Conservation (phyloP, 2,888 invertebrate species). For the Euplexia lucipara region DNA sequence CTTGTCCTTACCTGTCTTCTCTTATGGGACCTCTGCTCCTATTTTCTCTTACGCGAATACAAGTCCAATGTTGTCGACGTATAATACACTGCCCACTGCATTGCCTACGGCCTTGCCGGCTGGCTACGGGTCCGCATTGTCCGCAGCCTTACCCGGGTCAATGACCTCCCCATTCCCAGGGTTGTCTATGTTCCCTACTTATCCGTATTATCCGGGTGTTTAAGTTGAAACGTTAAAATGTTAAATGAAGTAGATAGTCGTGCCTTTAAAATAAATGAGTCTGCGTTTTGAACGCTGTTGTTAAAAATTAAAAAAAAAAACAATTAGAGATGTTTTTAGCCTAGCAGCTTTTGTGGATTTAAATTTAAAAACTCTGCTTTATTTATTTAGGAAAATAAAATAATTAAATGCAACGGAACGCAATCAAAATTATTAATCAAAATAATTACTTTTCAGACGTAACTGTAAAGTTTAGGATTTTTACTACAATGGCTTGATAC, state of each 20-base stretch:
- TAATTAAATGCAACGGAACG: background rate
- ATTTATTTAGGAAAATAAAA: no score
- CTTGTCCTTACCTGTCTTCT: slow-evolving; percentile 86
- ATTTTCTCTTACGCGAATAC: slow-evolving; percentile 87
- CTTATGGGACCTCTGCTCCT: slow-evolving; percentile 87
- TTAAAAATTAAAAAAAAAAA: background rate
- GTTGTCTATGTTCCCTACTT: slow-evolving; percentile 83
- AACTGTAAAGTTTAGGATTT: background rate
- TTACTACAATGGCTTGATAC: slow-evolving; percentile 5
- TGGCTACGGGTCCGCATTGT: slow-evolving; percentile 80
- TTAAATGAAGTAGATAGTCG: slow-evolving; percentile 17
- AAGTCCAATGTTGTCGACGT: slow-evolving; percentile 80
- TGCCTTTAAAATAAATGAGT: slow-evolving; percentile 9
- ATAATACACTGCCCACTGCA: slow-evolving; percentile 76
- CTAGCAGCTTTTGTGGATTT: background rate
- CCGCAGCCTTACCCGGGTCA: slow-evolving; percentile 77
- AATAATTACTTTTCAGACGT: background rate
- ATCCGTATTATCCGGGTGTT: slow-evolving; percentile 73
- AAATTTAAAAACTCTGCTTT: no score
- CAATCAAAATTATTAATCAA: background rate
- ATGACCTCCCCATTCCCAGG: slow-evolving; percentile 77
- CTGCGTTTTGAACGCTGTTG: slow-evolving; percentile 19
- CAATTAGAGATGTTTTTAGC: background rate
- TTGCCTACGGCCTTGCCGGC: slow-evolving; percentile 79
- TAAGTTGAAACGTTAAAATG: slow-evolving; percentile 29